phyloP scores from a whole-genome alignment of 2,888 invertebrate genomes.

The Agriopis leucophaearia region DNA sequence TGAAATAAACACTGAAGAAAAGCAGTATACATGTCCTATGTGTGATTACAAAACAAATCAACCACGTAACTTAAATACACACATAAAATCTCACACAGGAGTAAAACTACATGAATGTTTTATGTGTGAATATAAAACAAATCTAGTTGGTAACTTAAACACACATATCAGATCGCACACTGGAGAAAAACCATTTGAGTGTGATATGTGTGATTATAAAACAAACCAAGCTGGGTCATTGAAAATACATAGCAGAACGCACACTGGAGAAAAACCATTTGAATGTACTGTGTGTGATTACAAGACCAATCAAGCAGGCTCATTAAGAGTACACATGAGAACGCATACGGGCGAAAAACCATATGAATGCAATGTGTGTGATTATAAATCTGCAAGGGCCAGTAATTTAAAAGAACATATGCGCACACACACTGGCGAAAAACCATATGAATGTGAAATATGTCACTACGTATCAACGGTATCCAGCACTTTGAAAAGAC shows the following conservation, averaged over 20 bases:
- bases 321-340: neutral
- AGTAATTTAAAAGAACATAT: slow-evolving; percentile 10
- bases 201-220: neutral
- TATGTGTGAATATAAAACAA: neutral
- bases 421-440: slow-evolving; percentile 8
- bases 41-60: neutral
- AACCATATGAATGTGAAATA: slow-evolving; percentile 6
- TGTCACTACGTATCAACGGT: slow-evolving; percentile 4
- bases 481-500: slow-evolving; percentile 4
- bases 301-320: neutral
- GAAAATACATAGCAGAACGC: slow-evolving; percentile 29
- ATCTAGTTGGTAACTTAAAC: neutral
- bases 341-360: slow-evolving; percentile 10
- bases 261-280: slow-evolving; percentile 36
- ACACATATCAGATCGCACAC: neutral
- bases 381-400: neutral
- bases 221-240: slow-evolving; percentile 2
- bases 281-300: slow-evolving; percentile 7
- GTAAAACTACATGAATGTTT: slow-evolving; percentile 16
- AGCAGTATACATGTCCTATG: neutral
- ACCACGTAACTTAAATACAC: neutral
- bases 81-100: neutral
- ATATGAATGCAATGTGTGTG: slow-evolving; percentile 1
- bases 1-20: neutral
- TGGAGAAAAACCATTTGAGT: slow-evolving; percentile 2